phyloP scores from a whole-genome alignment of 92 coral and sea anemone species.

The Zoanthus sansibaricus region DNA sequence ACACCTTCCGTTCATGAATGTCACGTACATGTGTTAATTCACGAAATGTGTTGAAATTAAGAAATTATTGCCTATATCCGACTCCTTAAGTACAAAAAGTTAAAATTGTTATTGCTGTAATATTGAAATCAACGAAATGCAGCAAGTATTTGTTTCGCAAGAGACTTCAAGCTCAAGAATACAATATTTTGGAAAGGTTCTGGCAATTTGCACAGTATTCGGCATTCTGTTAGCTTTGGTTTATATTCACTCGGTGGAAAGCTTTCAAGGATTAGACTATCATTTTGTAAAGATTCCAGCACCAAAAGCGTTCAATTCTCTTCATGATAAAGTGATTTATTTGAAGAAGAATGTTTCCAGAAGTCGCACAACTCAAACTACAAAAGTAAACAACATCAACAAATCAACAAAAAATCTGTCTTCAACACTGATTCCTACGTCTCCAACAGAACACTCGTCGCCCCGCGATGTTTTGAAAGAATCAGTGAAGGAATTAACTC shows the following conservation, averaged over 20 bases:
- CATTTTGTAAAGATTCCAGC: neutral
- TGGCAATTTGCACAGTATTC: neutral
- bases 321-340: neutral
- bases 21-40: no score
- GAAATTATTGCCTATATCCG: no score
- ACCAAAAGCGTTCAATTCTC: neutral
- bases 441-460: neutral
- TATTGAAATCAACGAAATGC: neutral
- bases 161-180: neutral
- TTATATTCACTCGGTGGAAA: conserved; percentile 3
- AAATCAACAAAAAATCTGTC: neutral
- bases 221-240: neutral
- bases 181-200: neutral
- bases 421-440: no score
- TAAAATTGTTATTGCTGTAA: neutral
- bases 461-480: no score
- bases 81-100: no score
- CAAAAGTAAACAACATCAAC: neutral
- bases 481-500: conserved; percentile 15
- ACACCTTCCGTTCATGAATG: no score
- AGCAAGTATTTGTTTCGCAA: neutral
- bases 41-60: no score
- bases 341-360: neutral
- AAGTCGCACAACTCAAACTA: neutral
- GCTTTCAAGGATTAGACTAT: neutral